Base-by-base conservation (phyloP, 2,797 vertebrate species). In the Hoplostethus mediterraneus region DNA sequence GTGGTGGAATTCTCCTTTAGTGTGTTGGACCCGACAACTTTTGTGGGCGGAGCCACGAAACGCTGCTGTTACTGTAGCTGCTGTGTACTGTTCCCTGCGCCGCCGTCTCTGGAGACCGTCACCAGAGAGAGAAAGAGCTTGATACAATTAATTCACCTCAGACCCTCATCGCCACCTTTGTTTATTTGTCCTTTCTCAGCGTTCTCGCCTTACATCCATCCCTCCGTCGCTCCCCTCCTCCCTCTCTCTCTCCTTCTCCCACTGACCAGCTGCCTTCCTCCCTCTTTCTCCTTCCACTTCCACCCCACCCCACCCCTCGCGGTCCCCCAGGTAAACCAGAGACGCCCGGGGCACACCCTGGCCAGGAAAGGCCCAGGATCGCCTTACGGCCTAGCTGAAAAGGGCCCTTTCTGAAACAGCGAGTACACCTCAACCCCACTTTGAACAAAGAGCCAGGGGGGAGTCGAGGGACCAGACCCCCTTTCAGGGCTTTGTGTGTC, bases 141-240 rank as follows among this genome's bases (percentile, higher is more conserved):
- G 79, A 84, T 87, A 92, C 83, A 90, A 90, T 91, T 87, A 89
- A 87, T 87, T 85, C 82, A 86, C 82, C 85, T 84, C 83, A 82
- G 86, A 84, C 91, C 88, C 83, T 91, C 86, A 87, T 92, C 86
- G 47, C 77, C 87, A 90, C 87, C 87, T 93, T 92, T 94, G 91
- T 93, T 89, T 91, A 78, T 90, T 90, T 92, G 86, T 94, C 74
- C 85, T 92, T 94, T 94, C 94, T 93, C 94, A 94, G 93, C 79
- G 71, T 87, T 94, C 92, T 94, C 93, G 2, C 73, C 85, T 94
- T 94, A 93, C 93, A 87, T 80, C 77, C 78, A 81, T 91, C 84
- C 80, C 88, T 90, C 73, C 77, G 66, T 60, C 40, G 38, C 75
- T 73, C 61, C 70, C 65, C 81, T 70, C 73, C 58, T 49, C 33